These are phyloP conservation scores for Pachyseris speciosa DNA, from an alignment of 64 coral and sea anemone genomes.

Conservation along the genomic window DNA sequence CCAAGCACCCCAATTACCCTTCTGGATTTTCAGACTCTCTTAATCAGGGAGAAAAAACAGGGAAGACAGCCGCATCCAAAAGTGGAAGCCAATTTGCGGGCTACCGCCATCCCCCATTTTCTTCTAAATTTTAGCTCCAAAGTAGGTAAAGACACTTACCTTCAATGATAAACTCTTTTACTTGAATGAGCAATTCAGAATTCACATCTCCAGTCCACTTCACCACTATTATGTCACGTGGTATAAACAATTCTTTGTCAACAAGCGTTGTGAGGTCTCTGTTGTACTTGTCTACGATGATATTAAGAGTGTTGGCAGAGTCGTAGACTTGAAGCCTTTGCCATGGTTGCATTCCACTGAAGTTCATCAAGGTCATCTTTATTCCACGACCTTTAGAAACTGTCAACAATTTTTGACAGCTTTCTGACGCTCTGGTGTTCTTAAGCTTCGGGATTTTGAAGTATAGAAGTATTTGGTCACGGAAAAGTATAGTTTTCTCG, in stretches of 20 bases:
- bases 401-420: conserved; percentile 39
- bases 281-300: conserved; percentile 3
- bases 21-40: too few relatives aligned
- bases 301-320: not conserved
- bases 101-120: too few relatives aligned
- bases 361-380: conserved; percentile 39
- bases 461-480: conserved; percentile 18
- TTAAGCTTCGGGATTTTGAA: conserved; percentile 50
- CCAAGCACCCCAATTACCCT: too few relatives aligned
- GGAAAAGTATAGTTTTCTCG: not conserved
- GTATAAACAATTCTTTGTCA: conserved; percentile 43
- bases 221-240: not conserved
- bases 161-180: conserved; percentile 22
- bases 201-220: conserved; percentile 52
- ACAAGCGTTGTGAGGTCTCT: conserved; percentile 1
- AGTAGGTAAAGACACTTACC: conserved; percentile 49
- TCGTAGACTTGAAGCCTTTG: conserved; percentile 15
- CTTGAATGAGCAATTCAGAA: conserved; percentile 57
- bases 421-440: not conserved
- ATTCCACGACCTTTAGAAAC: conserved; percentile 39
- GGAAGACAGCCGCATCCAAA: too few relatives aligned
- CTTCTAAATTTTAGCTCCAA: too few relatives aligned
- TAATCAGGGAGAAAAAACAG: too few relatives aligned
- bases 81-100: too few relatives aligned
- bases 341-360: conserved; percentile 6